These are phyloP conservation scores for Blastobasis lacticolella DNA, from an alignment of 2,888 invertebrate species.

Conservation along the genomic window DNA sequence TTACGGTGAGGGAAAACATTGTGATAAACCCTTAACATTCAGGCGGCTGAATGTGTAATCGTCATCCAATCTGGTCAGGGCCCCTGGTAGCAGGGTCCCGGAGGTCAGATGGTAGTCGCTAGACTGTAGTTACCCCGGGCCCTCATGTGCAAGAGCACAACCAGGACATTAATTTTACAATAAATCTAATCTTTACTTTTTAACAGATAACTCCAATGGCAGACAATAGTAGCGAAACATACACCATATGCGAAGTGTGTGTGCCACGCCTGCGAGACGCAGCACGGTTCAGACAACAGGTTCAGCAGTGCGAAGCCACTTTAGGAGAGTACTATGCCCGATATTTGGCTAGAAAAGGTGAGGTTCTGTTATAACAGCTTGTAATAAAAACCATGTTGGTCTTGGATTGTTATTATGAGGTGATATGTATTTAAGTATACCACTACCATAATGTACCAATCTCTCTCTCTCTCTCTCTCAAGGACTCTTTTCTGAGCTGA, in stretches of 20 bases:
- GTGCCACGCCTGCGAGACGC: not conserved
- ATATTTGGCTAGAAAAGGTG: not conserved
- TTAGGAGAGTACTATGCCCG: not conserved
- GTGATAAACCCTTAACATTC: no score
- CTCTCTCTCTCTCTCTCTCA: not conserved
- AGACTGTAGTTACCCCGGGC: not conserved
- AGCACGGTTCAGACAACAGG: not conserved
- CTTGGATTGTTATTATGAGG: not conserved
- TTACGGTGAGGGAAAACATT: no score
- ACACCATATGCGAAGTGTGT: constrained; percentile 28
- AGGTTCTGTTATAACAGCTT: not conserved
- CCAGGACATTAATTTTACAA: no score
- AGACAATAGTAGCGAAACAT: constrained; percentile 10
- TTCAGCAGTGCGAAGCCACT: not conserved
- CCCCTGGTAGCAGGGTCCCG: not conserved
- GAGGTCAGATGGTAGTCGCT: not conserved
- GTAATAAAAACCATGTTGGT: not conserved
- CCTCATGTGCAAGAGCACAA: no score
- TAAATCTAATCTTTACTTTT: not conserved
- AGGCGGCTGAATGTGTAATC: not conserved
- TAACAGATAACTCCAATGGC: constrained; percentile 22
- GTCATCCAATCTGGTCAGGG: not conserved
- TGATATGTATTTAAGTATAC: not conserved
- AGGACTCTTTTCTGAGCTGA: constrained; percentile 2
- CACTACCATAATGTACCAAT: not conserved